phyloP scores from a whole-genome alignment of 2,888 invertebrate species.

The Patella pellucida region DNA sequence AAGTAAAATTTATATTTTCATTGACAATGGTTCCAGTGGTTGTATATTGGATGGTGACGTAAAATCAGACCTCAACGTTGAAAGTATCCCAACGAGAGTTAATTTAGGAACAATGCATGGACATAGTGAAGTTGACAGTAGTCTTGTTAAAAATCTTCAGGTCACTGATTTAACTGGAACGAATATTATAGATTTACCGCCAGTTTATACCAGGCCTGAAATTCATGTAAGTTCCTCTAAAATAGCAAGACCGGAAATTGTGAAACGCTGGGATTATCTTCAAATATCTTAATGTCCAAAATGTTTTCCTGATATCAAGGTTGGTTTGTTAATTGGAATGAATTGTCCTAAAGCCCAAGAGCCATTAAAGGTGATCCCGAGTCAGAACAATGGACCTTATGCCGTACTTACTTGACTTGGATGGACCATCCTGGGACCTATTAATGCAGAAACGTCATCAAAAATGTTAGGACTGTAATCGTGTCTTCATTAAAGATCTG shows the following conservation, averaged over 20 bases:
- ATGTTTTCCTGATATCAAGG: neutral
- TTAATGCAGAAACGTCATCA: neutral
- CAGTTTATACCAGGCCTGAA: neutral
- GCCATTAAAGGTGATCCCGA: conserved; percentile 2
- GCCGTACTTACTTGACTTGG: neutral
- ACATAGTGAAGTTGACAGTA: neutral
- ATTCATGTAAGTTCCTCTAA: neutral
- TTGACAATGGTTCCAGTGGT: conserved; percentile 22
- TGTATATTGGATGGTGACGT: conserved; percentile 13
- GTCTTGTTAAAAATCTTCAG: neutral
- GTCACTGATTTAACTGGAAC: neutral
- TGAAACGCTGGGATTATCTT: neutral
- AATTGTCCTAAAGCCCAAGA: neutral
- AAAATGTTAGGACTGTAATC: neutral
- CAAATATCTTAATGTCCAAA: neutral
- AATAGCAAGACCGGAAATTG: neutral
- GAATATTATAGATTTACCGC: neutral
- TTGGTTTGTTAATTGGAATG: neutral
- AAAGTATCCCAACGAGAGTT: conserved; percentile 11
- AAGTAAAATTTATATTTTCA: conserved; percentile 20
- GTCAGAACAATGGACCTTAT: conserved; percentile 6
- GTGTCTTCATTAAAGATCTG: neutral
- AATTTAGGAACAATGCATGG: conserved; percentile 21
- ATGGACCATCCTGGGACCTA: conserved; percentile 1
- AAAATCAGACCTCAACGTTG: neutral